Evolutionary conservation across 2,113 vertebrate species (phyloP).

Genomic region (Megaceryle torquata): DNA sequence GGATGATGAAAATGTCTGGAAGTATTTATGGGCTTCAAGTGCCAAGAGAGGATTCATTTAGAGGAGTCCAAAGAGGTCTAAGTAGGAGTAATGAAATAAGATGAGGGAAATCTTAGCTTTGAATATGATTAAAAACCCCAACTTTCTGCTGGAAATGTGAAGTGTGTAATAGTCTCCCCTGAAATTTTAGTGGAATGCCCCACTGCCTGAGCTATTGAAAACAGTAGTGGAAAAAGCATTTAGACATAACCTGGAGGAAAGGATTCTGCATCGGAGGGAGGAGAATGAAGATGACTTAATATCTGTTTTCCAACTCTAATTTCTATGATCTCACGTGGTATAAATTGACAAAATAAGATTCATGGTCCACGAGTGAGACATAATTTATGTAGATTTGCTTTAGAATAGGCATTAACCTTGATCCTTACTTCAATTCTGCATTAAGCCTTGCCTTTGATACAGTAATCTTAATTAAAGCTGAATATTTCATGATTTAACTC

Average conservation of each 20-base stretch:
- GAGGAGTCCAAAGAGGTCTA: conserved; percentile 12
- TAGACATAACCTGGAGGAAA: not conserved
- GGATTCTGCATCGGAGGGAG: not conserved
- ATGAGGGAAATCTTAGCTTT: conserved; percentile 14
- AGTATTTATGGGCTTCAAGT: conserved; percentile 48
- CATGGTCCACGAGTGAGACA: not conserved
- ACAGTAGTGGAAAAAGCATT: not conserved
- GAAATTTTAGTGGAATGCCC: not conserved
- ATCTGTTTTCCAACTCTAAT: not conserved
- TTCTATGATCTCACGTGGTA: conserved; percentile 14
- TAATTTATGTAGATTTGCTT: conserved; percentile 69
- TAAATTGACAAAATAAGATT: conserved; percentile 47
- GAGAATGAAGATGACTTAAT: not conserved
- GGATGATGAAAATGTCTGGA: conserved; percentile 40
- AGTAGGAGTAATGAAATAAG: conserved; percentile 46
- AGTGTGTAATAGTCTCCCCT: not conserved
- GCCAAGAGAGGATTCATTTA: conserved; percentile 37
- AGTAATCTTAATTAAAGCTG: conserved; percentile 67
- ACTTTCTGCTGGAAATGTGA: not conserved
- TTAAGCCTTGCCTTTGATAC: conserved; percentile 70
- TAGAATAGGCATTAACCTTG: conserved; percentile 62
- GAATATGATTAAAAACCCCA: not conserved
- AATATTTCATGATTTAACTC: conserved; percentile 66
- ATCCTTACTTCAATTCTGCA: conserved; percentile 49
- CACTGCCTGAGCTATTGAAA: not conserved